Evolutionary conservation across 2,113 vertebrate species (phyloP).

Genomic region (Oreotragus oreotragus): DNA sequence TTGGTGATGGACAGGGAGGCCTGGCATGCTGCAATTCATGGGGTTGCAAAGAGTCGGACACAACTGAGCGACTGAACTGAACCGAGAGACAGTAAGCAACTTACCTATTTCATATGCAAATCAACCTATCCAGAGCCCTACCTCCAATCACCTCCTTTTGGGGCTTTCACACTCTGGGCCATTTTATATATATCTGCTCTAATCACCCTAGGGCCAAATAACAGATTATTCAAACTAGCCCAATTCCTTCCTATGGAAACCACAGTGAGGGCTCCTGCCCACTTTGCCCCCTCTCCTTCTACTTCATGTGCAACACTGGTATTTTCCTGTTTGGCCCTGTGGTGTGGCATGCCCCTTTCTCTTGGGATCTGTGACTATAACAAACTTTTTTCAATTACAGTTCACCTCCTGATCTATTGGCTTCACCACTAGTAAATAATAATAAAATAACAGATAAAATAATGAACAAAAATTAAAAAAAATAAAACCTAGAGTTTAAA

Average conservation of each 20-base stretch:
- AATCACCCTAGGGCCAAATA: background rate
- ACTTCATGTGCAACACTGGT: background rate
- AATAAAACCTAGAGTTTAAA: background rate
- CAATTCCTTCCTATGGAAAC: background rate
- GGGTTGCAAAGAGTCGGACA: too few relatives aligned
- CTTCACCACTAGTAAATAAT: background rate
- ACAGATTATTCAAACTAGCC: background rate
- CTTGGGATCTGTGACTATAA: background rate
- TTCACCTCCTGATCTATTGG: background rate
- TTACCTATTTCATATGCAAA: background rate
- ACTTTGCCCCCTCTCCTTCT: background rate
- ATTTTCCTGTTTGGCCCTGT: background rate
- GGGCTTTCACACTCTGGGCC: background rate
- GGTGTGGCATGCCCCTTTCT: background rate
- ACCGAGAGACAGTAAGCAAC: background rate
- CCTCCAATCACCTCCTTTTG: background rate
- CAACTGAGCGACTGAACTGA: too few relatives aligned
- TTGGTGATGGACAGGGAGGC: too few relatives aligned
- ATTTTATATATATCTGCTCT: background rate
- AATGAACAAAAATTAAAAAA: background rate
- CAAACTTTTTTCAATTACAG: background rate
- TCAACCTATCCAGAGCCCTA: background rate
- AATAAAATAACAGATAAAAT: background rate
- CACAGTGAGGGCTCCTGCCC: background rate
- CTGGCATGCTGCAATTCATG: too few relatives aligned